These are phyloP conservation scores for Pollenia angustigena DNA, from an alignment of 2,888 invertebrate genomes.

Conservation along the genomic window DNA sequence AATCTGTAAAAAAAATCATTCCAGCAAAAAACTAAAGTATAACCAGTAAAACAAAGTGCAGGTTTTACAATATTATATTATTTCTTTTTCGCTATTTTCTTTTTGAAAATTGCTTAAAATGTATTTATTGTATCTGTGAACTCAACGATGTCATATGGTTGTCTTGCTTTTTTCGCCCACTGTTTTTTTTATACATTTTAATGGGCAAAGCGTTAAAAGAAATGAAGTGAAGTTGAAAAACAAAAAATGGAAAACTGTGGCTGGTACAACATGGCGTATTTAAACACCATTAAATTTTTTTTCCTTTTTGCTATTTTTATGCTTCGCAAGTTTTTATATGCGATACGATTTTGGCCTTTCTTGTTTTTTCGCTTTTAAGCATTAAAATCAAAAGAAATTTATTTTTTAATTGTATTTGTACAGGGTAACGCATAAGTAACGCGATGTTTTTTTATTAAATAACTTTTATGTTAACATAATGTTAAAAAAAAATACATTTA, in stretches of 20 bases:
- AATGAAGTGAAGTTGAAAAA: background rate
- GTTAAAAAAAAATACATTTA: no score
- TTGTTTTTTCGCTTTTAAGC: background rate
- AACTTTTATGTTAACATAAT: no score
- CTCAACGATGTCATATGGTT: slow-evolving; percentile 35
- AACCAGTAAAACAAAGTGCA: background rate
- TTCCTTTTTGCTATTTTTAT: background rate
- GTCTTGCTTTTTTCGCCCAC: background rate
- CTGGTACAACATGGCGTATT: background rate
- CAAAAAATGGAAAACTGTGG: background rate
- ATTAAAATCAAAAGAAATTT: slow-evolving; percentile 21
- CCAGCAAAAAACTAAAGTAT: background rate
- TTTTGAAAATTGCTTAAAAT: slow-evolving; percentile 13
- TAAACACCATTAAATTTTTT: slow-evolving; percentile 13
- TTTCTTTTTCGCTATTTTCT: background rate
- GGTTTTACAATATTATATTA: background rate
- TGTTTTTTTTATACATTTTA: background rate
- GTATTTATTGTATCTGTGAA: slow-evolving; percentile 36
- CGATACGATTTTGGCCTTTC: background rate
- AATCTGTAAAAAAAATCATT: slow-evolving; percentile 28
- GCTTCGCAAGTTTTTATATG: slow-evolving; percentile 14
- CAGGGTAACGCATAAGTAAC: no score
- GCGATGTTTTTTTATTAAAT: no score
- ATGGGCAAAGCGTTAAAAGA: slow-evolving; percentile 28
- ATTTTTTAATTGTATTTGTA: background rate